phyloP scores from a whole-genome alignment of 1,140 invertebrate genomes.

The Drosophila funebris region DNA sequence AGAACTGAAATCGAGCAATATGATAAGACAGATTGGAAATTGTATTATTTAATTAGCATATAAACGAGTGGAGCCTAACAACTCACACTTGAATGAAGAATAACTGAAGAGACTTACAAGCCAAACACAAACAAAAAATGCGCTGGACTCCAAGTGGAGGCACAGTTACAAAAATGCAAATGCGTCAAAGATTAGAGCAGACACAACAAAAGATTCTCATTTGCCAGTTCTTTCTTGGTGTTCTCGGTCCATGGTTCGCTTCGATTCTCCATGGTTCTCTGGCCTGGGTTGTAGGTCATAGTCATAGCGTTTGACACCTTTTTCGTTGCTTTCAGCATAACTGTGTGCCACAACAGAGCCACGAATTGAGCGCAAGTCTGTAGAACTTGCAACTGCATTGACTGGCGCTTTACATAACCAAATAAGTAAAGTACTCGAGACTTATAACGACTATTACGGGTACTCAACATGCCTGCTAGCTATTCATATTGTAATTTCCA shows the following conservation, averaged over 20 bases:
- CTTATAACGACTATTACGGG: constrained; percentile 14
- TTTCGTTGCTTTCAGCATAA: constrained; percentile 23
- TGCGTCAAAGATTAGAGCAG: constrained; percentile 24
- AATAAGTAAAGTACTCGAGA: constrained; percentile 16
- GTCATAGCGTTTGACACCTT: constrained; percentile 44
- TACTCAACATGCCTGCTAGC: constrained; percentile 5
- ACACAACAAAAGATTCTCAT: constrained; percentile 18
- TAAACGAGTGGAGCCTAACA: constrained; percentile 22
- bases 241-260: neutral
- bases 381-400: constrained; percentile 14
- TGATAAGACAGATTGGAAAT: constrained; percentile 37
- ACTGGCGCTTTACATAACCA: constrained; percentile 32
- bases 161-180: constrained; percentile 50
- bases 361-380: neutral
- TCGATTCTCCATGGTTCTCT: neutral
- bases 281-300: constrained; percentile 33
- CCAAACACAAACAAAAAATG: neutral
- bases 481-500: constrained; percentile 16
- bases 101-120: neutral
- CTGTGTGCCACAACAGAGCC: constrained; percentile 25
- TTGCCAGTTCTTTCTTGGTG: constrained; percentile 2
- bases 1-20: constrained; percentile 29
- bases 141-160: neutral
- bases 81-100: neutral
- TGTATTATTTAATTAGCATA: constrained; percentile 45